phyloP scores from a whole-genome alignment of 2,797 vertebrate species.

The Artibeus jamaicensis region DNA sequence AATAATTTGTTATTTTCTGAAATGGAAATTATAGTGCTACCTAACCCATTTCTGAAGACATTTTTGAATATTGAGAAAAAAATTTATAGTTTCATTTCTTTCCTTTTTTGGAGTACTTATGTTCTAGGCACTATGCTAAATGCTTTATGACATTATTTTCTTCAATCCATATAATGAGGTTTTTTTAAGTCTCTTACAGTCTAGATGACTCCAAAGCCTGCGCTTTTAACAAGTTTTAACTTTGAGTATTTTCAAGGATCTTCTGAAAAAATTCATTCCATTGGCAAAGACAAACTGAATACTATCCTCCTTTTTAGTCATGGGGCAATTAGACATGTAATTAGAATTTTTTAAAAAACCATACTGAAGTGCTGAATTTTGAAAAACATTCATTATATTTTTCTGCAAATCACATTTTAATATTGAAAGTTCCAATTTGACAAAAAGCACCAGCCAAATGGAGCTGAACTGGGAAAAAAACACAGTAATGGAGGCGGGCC shows the following conservation, averaged over 20 bases:
- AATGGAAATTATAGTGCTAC: not conserved
- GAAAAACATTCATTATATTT: constrained; percentile 13
- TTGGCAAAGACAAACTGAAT: constrained; percentile 21
- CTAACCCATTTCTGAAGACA: not conserved
- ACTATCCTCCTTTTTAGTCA: not conserved
- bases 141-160: not conserved
- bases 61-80: not conserved
- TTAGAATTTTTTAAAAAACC: not conserved
- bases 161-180: not conserved
- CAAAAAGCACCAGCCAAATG: not conserved
- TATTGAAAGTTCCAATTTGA: not conserved
- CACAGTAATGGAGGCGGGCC: not conserved
- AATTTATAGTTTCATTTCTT: not conserved
- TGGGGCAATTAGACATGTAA: not conserved
- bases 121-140: not conserved
- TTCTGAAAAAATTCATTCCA: not conserved
- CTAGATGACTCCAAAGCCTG: not conserved
- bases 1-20: not conserved
- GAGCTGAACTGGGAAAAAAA: constrained; percentile 10
- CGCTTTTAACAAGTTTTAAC: not conserved
- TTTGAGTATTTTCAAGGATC: not conserved
- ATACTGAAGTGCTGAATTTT: not conserved
- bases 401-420: constrained; percentile 10
- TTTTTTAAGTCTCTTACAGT: not conserved
- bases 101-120: not conserved